Percentiles rank a stretch among this genome's conserved stretches.
phyloP scores from a whole-genome alignment of 2,888 invertebrate genomes.

The Drosophila quinaria region DNA sequence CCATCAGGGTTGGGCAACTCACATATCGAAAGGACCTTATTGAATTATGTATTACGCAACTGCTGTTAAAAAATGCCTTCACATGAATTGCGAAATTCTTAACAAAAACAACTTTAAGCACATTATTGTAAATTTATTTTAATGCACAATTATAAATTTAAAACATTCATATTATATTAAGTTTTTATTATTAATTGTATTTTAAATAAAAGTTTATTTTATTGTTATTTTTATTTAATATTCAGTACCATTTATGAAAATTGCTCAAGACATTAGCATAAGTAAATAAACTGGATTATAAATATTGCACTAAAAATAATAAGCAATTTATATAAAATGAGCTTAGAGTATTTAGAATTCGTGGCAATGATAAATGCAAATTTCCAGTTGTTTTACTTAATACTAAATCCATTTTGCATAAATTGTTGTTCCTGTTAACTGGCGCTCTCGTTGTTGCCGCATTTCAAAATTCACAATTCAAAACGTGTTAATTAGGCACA shows the following conservation, averaged over 20 bases:
- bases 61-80: neutral
- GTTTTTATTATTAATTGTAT: neutral
- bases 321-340: neutral
- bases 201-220: no score
- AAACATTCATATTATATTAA: neutral
- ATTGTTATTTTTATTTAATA: no score
- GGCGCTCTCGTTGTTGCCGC: conserved; percentile 29
- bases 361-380: conserved; percentile 4
- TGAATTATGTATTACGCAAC: conserved; percentile 14
- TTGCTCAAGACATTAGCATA: no score
- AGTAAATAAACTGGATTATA: no score
- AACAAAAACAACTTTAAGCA: neutral
- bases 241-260: no score
- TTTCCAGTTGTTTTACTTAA: conserved; percentile 62
- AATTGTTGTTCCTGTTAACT: conserved; percentile 42
- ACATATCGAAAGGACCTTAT: conserved; percentile 13
- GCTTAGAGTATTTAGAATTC: conserved; percentile 38
- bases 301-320: neutral
- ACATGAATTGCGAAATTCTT: neutral
- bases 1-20: conserved; percentile 20
- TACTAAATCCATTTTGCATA: conserved; percentile 72
- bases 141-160: neutral
- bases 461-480: conserved; percentile 82
- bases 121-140: neutral
- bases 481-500: conserved; percentile 80